Base-by-base conservation (phyloP, 1,140 invertebrate species). In the Hormaphis cornu region DNA sequence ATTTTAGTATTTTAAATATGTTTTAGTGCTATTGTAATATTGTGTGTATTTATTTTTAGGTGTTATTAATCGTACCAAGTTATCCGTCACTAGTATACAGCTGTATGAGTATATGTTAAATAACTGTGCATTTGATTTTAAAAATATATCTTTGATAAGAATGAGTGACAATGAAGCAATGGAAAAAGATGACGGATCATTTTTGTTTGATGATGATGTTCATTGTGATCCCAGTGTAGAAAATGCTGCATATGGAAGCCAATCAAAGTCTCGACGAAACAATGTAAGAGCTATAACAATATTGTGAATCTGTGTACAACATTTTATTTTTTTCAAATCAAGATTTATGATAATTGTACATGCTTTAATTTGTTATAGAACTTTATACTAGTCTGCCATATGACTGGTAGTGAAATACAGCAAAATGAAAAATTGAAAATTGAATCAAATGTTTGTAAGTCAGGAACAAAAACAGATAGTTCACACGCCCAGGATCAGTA, bases 1-100 rank as follows among this genome's bases (percentile, higher is more conserved):
- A 71, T 44, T 12, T 14, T 33, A 73, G 6, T 8, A 28, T 28
- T 28, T n/a, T 14, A 52, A 26, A 52, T 52, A 3, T 52, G 16
- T 52, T n/a, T 52, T 1, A n/a, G 28, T 52, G 7, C 9, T n/a
- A 28, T 10, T 8, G 1, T 28, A n/a, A 16, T 24, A 50, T 50
- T 26, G 3, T 8, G n/a, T 72, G 61, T 72, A 69, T 20, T 72
- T 63, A 69, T 16, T 71, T 42, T 28, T 56, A 52, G 53, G 69
- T 71, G 10, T 70, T 20, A 44, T 59, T 0, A 33, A 48, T 9
- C 61, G 61, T 8, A 50, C 28, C 9, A 9, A 48, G 10, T 50
- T 66, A 46, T 14, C 61, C 8, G 61, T 66, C 16, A 66, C 61
- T 1, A 44, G 61, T 1, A 42, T 44, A 1, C 61, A 66, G 24